phyloP scores from a whole-genome alignment of 2,888 invertebrate genomes.

The Sesamia inferens region DNA sequence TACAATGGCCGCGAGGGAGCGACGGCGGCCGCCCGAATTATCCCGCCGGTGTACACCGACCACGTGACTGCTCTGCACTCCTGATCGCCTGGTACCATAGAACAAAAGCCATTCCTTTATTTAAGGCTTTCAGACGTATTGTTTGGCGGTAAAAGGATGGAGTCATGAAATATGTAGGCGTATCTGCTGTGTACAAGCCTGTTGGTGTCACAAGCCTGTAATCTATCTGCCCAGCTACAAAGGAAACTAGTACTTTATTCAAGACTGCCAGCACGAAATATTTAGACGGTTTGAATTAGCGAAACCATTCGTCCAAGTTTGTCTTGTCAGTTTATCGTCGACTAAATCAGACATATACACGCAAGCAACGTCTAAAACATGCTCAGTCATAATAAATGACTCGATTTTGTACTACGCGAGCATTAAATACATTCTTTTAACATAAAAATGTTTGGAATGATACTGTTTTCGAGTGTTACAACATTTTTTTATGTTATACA shows the following conservation, averaged over 20 bases:
- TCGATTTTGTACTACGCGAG: conserved; percentile 11
- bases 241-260: conserved; percentile 44
- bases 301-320: conserved; percentile 42
- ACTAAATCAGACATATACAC: conserved; percentile 41
- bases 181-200: conserved; percentile 13
- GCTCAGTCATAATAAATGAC: conserved; percentile 40
- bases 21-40: conserved; percentile 67
- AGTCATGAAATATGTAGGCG: conserved; percentile 52
- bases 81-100: conserved; percentile 66
- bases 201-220: conserved; percentile 36
- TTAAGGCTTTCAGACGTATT: conserved; percentile 60
- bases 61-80: conserved; percentile 69
- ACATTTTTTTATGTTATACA: not conserved
- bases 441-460: not conserved
- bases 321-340: conserved; percentile 44
- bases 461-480: not conserved
- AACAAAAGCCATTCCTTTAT: conserved; percentile 66
- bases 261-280: conserved; percentile 31
- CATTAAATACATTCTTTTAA: not conserved
- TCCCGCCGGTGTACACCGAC: conserved; percentile 64
- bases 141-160: conserved; percentile 60
- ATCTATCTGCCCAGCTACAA: conserved; percentile 32
- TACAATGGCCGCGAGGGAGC: conserved; percentile 68
- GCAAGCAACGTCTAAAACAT: conserved; percentile 40
- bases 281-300: conserved; percentile 43